Conservation (phyloP, 64 coral and sea anemone species). For the Pachyseris speciosa region DNA sequence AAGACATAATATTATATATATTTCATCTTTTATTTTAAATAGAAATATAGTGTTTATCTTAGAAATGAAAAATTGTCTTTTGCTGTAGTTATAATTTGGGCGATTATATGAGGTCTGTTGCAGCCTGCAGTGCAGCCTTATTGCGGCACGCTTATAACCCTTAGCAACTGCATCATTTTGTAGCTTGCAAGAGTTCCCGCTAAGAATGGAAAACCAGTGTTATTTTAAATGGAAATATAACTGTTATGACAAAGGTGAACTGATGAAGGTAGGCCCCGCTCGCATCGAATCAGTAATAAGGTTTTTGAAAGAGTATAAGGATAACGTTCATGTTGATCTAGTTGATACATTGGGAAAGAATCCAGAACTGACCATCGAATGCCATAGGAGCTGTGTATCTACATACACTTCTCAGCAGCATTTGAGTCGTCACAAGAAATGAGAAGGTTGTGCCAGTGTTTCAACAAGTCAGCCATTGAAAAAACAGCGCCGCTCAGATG, state of each 20-base stretch:
- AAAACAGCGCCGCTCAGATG: slow-evolving; percentile 45
- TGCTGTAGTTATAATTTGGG: too few species aligned
- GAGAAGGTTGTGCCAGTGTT: slow-evolving; percentile 8
- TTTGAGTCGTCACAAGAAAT: slow-evolving; percentile 60
- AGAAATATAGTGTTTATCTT: too few species aligned
- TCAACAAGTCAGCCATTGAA: slow-evolving; percentile 9
- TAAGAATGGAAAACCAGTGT: slow-evolving; percentile 61
- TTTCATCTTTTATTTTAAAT: too few species aligned
- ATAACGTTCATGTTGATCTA: slow-evolving; percentile 53
- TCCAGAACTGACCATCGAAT: slow-evolving; percentile 45
- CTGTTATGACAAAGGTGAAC: slow-evolving; percentile 30
- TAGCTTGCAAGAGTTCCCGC: background rate
- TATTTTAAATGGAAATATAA: slow-evolving; percentile 72
- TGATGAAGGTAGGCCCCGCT: slow-evolving; percentile 31
- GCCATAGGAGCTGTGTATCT: slow-evolving; percentile 75
- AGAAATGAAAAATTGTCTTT: too few species aligned
- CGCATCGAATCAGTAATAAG: slow-evolving; percentile 51
- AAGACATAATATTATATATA: too few species aligned
- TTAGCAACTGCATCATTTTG: too few species aligned
- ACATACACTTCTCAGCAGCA: slow-evolving; percentile 74
- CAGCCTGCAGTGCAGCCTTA: too few species aligned
- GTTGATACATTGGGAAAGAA: slow-evolving; percentile 43
- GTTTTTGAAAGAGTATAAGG: slow-evolving; percentile 66
- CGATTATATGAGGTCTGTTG: too few species aligned
- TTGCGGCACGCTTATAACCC: too few species aligned